Percentiles rank a stretch among this genome's conserved stretches.
Evolutionary conservation across 2,888 invertebrate species (phyloP).

Genomic region (Deilephila elpenor): DNA sequence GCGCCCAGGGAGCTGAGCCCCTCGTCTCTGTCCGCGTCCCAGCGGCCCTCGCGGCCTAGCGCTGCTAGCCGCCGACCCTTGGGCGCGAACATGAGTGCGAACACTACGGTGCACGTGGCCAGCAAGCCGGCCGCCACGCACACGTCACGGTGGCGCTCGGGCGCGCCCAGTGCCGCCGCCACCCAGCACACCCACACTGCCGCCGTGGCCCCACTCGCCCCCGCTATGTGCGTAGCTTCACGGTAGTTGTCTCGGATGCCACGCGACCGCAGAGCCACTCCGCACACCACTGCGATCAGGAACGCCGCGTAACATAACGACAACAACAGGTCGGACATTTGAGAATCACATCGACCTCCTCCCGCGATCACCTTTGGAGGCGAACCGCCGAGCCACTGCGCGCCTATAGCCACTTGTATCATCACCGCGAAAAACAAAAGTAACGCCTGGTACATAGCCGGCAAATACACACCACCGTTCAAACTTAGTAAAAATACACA

Average conservation of each 20-base stretch:
- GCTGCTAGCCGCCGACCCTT: conserved; percentile 96
- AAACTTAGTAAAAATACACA: conserved; percentile 96
- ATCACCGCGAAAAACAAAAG: conserved; percentile 95
- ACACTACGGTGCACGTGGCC: conserved; percentile 92
- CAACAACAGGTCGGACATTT: conserved; percentile 89
- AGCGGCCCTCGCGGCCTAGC: conserved; percentile 94
- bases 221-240: conserved; percentile 96
- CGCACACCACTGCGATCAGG: conserved; percentile 92
- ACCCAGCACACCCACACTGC: conserved; percentile 95
- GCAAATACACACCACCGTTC: conserved; percentile 95
- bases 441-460: conserved; percentile 95
- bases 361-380: conserved; percentile 84
- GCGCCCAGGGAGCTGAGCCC: conserved; percentile 91
- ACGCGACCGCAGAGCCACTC: conserved; percentile 93
- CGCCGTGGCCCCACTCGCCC: conserved; percentile 93
- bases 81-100: conserved; percentile 97
- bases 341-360: conserved; percentile 85
- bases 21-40: conserved; percentile 92
- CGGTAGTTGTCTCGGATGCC: conserved; percentile 97
- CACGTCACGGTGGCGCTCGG: conserved; percentile 92
- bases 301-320: conserved; percentile 94
- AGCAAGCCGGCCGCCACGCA: conserved; percentile 96
- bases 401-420: conserved; percentile 94
- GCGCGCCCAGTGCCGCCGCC: conserved; percentile 91
- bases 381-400: conserved; percentile 92